Base-by-base conservation (phyloP, 53 echinoderm and acorn worm species). In the Luidia sarsii region DNA sequence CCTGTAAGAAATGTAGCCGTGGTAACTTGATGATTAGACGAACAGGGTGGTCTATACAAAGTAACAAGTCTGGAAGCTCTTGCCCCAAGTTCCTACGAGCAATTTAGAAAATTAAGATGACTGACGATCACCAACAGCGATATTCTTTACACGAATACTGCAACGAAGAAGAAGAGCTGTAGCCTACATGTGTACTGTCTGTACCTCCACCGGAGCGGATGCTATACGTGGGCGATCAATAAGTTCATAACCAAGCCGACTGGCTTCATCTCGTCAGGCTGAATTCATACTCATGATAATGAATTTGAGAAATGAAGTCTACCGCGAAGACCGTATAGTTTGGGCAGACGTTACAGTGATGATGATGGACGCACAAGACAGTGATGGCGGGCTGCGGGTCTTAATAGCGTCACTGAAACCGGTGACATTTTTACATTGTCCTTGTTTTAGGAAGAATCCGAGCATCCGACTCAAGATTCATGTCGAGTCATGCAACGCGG, bases 1-100 rank as follows among this genome's bases (percentile, higher is more conserved):
- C 41, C 45, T 33, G 38, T 25, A 1, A 88, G 39, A 57, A 88
- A 88, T 70, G 51, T 50, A 32, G 70, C 34, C 16, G 29, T 50
- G 32, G 50, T 70, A 16, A 70, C 70, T 29, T 50, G 70, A 33
- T 70, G 70, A 51, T 70, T 48, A 16, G 70, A 32, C 2, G 67
- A 67, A 2, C 45, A 67, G 1, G 59, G 59, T 30, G 59, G 59
- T 11, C 59, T 30, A 35, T 64, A 64, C 34, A 37, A 64, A 37
- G 34, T 24, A 43, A 66, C 66, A 14, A 67, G 67, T 28, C 67
- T 43, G 21, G 46, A 67, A 25, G 67, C 11, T 0, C 18, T 34
- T 27, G 67, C 34, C 28, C 48, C 67, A n/a, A 45, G 67, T 46
- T 46, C 49, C 48, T 35, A 67, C 27, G 28, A 67, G 45, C 49